Base-by-base conservation (phyloP, 2,113 vertebrate genomes). In the Camelus dromedarius region DNA sequence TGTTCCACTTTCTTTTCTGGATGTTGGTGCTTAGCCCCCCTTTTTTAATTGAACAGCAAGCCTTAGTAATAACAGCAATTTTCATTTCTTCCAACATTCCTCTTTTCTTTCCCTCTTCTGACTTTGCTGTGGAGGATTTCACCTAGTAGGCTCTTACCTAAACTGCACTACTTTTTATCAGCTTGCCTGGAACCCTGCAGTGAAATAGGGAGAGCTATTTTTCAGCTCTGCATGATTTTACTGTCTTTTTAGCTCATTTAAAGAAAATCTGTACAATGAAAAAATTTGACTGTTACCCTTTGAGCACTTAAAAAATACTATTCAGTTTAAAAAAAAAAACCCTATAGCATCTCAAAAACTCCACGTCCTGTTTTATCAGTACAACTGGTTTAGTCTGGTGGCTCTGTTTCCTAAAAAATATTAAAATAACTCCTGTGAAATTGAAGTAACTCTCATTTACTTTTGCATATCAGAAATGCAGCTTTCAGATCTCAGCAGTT, bases 61-160 rank as follows among this genome's bases (percentile, higher is more conserved):
- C 24, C 52, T 85, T 72, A 56, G 18, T 64, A 84, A 82, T 69
- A 58, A 72, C 38, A 77, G 35, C 60, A 75, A 12, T 91, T 94
- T 89, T 82, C 28, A 72, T 93, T 90, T 94, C 52, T 75, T 80
- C 14, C 7, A 70, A n/a, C 52, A 54, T 84, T 88, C 70, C 32
- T 82, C 18, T 73, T 83, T 62, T 66, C n/a, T 56, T 70, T 54
- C 26, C 28, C 6, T 32, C 15, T 76, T 79, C 30, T 87, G 60
- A 72, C 24, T 92, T 92, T 89, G 42, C 70, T 77, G 28, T 95
- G 38, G 66, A 86, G 58, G 28, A 80, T 94, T 84, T 96, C 24
- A 20, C n/a, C 15, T 48, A 58, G 12, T 81, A n/a, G 26, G 8
- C 30, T 69, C 38, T 83, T 66, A 26, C 3, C 28, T 96, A 66